A percentile compares a stretch with the other conserved stretches of the same genome.
These are phyloP conservation scores for Megathymus violae DNA, from an alignment of 1,140 invertebrate genomes.

Conservation along the genomic window DNA sequence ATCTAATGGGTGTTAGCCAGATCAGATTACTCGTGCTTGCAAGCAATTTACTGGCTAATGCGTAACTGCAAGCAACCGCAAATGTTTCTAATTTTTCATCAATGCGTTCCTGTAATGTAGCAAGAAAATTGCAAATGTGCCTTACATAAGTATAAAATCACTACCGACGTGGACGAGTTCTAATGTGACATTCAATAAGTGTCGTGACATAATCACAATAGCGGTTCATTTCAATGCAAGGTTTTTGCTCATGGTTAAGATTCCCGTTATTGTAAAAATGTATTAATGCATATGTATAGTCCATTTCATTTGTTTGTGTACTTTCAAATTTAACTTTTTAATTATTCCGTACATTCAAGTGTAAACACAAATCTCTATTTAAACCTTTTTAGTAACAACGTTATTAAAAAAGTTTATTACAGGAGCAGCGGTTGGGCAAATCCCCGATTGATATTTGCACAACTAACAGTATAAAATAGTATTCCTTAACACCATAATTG, in stretches of 20 bases:
- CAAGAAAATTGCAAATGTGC: conserved; percentile 28
- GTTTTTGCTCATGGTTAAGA: conserved; percentile 23
- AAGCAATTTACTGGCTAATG: conserved; percentile 75
- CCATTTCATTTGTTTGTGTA: too few species aligned
- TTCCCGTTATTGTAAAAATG: conserved; percentile 13
- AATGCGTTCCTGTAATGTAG: conserved; percentile 38
- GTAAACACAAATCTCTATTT: too few species aligned
- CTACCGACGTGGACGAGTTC: background rate
- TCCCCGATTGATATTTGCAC: too few species aligned
- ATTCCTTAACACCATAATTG: too few species aligned
- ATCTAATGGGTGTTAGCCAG: conserved; percentile 65
- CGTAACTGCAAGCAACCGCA: conserved; percentile 60
- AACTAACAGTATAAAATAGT: too few species aligned
- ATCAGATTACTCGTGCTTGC: conserved; percentile 68
- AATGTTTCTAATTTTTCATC: conserved; percentile 61
- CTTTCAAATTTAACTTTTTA: too few species aligned
- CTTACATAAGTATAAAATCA: conserved; percentile 9
- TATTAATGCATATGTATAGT: background rate
- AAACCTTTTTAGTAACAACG: too few species aligned
- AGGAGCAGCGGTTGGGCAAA: too few species aligned
- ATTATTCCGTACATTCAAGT: too few species aligned
- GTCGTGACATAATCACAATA: conserved; percentile 19
- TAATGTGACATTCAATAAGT: conserved; percentile 18
- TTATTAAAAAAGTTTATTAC: too few species aligned
- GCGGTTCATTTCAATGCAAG: conserved; percentile 16